Conservation (phyloP, 2,797 vertebrate genomes). For the Coracias cyanogaster region DNA sequence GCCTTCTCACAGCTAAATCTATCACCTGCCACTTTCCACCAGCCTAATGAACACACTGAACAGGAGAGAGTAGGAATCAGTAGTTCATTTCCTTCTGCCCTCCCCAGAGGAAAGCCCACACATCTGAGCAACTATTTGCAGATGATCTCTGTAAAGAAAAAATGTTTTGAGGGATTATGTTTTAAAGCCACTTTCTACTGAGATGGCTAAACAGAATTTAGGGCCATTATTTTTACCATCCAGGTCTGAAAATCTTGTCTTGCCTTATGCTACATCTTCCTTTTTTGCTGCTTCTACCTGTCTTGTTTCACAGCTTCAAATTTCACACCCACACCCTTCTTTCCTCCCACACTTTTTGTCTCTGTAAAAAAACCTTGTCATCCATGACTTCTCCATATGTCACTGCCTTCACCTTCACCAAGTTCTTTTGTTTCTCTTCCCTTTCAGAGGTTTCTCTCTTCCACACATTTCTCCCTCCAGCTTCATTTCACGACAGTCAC, state of each 20-base stretch:
- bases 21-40: background rate
- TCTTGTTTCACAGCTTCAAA: background rate
- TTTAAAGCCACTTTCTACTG: constrained; percentile 6
- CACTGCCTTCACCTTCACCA: background rate
- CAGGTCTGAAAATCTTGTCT: background rate
- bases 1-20: background rate
- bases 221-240: background rate
- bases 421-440: background rate
- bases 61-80: background rate
- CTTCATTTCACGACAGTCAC: background rate
- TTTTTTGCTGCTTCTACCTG: constrained; percentile 38
- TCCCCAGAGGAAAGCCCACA: constrained; percentile 1
- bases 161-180: background rate
- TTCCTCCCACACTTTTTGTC: constrained; percentile 52
- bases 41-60: background rate
- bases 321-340: constrained; percentile 53
- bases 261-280: background rate
- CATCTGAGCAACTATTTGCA: constrained; percentile 31
- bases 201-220: background rate
- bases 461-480: background rate
- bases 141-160: background rate
- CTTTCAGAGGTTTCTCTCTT: background rate
- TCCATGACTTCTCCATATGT: constrained; percentile 3
- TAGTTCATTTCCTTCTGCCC: background rate
- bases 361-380: constrained; percentile 9